Conservation (phyloP, 2,113 vertebrate species). For the Isichthys henryi region DNA sequence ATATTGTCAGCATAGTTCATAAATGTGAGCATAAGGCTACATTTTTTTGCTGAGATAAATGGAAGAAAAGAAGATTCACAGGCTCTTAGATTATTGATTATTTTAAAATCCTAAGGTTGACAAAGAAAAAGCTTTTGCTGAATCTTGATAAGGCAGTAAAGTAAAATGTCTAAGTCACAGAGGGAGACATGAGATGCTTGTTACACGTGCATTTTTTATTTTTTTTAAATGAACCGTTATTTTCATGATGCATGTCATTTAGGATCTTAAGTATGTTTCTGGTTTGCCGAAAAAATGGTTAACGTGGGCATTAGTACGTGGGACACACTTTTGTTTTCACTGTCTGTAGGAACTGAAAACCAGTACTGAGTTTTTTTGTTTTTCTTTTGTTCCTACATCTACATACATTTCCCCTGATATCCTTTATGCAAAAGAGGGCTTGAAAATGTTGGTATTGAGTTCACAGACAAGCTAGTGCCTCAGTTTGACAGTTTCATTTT, state of each 20-base stretch:
- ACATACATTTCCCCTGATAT: background rate
- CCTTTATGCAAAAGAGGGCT: background rate
- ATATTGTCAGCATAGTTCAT: background rate
- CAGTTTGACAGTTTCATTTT: background rate
- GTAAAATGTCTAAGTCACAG: background rate
- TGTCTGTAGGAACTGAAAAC: background rate
- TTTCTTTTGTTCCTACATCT: background rate
- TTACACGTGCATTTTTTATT: background rate
- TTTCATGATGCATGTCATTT: background rate
- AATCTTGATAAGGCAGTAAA: background rate
- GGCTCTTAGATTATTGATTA: background rate
- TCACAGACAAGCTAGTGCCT: background rate
- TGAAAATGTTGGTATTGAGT: background rate
- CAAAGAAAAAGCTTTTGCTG: background rate
- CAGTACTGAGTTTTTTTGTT: too few species aligned
- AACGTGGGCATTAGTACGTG: background rate
- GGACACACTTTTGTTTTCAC: background rate
- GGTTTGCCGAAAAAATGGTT: background rate
- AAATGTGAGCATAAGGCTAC: background rate
- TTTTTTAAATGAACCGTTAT: background rate
- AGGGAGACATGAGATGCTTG: background rate
- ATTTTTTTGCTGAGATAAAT: background rate
- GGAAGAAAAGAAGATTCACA: background rate
- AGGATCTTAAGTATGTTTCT: background rate
- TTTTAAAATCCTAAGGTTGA: background rate